Evolutionary conservation across 2,113 vertebrate species (phyloP).

Genomic region (Gasterosteus aculeatus): DNA sequence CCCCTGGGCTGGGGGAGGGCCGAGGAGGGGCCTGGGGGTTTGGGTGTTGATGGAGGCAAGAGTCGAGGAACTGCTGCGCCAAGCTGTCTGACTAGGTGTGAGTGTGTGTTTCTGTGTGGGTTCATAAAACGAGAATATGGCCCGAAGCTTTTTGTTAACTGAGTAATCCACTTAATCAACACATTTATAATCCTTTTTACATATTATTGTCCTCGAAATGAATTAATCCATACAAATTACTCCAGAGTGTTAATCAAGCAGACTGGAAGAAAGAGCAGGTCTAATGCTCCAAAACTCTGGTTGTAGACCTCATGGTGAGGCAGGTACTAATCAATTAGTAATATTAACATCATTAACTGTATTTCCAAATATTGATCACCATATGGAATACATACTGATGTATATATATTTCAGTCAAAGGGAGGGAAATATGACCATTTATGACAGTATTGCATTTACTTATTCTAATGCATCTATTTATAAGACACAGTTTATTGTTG

Average conservation of each 20-base stretch:
- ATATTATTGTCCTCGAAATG: conserved; percentile 17
- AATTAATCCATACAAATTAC: conserved; percentile 27
- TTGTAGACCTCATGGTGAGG: not conserved
- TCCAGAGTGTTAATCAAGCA: conserved; percentile 4
- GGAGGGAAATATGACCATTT: not conserved
- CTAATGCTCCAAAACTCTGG: not conserved
- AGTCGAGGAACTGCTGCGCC: conserved; percentile 36
- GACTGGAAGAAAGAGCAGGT: not conserved
- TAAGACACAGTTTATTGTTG: not conserved
- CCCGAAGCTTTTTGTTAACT: conserved; percentile 33
- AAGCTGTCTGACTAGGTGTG: conserved; percentile 5
- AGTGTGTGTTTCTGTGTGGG: not conserved
- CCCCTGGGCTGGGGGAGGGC: conserved; percentile 61
- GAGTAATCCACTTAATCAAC: conserved; percentile 48
- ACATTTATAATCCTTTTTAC: conserved; percentile 29
- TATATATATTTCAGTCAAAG: no score
- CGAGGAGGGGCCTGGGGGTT: conserved; percentile 47
- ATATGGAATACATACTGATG: not conserved
- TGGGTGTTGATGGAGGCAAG: conserved; percentile 57
- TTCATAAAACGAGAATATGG: conserved; percentile 14
- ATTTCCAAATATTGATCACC: not conserved
- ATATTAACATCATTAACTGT: not conserved
- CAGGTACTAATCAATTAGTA: not conserved
- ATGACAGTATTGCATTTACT: not conserved
- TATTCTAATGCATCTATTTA: no score